Conservation (phyloP, 2,113 vertebrate genomes). For the Agapornis roseicollis region DNA sequence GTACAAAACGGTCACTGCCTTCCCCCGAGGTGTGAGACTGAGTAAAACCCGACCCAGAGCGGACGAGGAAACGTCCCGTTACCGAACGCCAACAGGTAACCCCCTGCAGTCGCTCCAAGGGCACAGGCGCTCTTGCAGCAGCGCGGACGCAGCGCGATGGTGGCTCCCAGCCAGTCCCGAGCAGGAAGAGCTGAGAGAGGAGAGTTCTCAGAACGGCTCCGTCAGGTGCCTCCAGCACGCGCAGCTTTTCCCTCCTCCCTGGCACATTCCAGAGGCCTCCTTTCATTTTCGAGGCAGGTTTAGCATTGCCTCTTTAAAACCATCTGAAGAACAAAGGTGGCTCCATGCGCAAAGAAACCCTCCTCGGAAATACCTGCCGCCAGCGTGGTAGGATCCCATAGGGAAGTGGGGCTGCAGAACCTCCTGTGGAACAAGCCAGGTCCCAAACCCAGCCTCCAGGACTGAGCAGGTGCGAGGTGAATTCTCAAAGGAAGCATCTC, state of each 20-base stretch:
- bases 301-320: not conserved
- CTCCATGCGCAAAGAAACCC: not conserved
- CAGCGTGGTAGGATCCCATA: accelerated
- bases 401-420: accelerated
- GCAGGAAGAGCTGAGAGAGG: not conserved
- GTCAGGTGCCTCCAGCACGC: not conserved
- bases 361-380: not conserved
- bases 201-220: not conserved
- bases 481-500: not conserved
- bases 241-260: not conserved
- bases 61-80: not conserved
- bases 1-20: slow-evolving; percentile 68
- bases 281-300: not conserved
- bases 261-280: not conserved
- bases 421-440: not conserved
- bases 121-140: not conserved
- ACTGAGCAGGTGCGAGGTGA: not conserved
- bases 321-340: not conserved
- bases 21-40: slow-evolving; percentile 1
- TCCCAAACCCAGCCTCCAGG: not conserved
- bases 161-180: not conserved
- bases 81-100: slow-evolving; percentile 71
- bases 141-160: not conserved
- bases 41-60: not conserved
- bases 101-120: slow-evolving; percentile 53